Base-by-base conservation (phyloP, 2,113 vertebrate species). In the Poecile atricapillus region DNA sequence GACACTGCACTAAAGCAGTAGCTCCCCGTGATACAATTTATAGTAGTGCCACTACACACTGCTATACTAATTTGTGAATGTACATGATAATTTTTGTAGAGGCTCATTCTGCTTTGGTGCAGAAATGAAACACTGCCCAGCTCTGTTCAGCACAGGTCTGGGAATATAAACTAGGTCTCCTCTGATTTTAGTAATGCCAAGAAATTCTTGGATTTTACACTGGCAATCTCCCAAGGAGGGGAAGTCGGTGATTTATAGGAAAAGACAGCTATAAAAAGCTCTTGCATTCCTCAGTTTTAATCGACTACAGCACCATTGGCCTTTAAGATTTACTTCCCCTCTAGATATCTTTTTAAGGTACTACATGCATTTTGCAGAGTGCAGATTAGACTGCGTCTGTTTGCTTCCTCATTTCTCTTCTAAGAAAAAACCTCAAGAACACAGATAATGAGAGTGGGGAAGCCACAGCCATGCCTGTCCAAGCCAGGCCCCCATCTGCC, bases 181-280 rank as follows among this genome's bases (percentile, higher is more conserved):
- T 92, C 74, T 27, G 71, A 82, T 79, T 94, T 95, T 35, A 95
- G 64, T 39, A 80, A 86, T 46, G 75, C 83, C 95, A 97, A 97
- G 86, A 94, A 96, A 90, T 94, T 93, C 91, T 96, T 96, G 88
- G 71, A 60, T 97, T 97, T 94, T 91, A 76, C 67, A 31, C 58
- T 95, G 95, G 93, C 95, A 95, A 12, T 58, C 80, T 95, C 81
- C 96, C 96, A 97, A 94, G 89, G 24, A 95, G n/a, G 76, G 60
- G 71, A 94, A 94, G 64, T 79, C 0, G 0, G 90, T 97, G 95
- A 97, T 95, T 97, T 97, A 96, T 91, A 94, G 92, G 80, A 90
- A 94, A 87, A 94, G 86, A 77, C 84, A 94, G 78, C 81, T 94
- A 94, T 93, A 94, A 95, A 97, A 96, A 93, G 80, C 86, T 90